phyloP scores from a whole-genome alignment of 2,888 invertebrate species.

The Coremacera marginata region DNA sequence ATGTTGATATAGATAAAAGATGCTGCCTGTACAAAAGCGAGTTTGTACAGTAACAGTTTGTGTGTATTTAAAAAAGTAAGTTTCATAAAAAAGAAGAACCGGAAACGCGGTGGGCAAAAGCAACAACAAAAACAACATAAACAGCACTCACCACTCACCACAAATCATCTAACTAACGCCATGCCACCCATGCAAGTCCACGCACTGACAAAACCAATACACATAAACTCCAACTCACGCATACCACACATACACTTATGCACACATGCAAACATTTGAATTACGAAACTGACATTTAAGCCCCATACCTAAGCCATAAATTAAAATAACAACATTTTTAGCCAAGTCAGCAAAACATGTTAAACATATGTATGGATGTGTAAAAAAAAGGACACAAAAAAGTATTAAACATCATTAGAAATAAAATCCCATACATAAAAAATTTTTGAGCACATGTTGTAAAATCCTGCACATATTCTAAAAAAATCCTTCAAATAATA shows the following conservation, averaged over 20 bases:
- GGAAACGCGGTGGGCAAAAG: too few species aligned
- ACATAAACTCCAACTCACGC: neutral
- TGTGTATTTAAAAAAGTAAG: too few species aligned
- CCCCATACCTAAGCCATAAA: neutral
- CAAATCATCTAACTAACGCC: neutral
- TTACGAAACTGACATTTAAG: neutral
- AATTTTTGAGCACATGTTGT: neutral
- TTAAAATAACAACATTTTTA: neutral
- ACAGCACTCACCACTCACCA: neutral
- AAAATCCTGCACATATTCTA: neutral
- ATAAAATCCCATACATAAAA: neutral
- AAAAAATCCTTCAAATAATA: neutral
- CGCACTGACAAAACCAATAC: neutral
- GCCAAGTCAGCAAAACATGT: neutral
- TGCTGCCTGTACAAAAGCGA: too few species aligned
- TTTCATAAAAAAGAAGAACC: too few species aligned
- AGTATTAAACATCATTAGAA: neutral
- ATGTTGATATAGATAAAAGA: too few species aligned
- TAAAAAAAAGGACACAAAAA: neutral
- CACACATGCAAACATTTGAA: too few species aligned
- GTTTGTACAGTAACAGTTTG: too few species aligned
- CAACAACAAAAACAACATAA: neutral
- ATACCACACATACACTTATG: neutral
- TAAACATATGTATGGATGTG: neutral
- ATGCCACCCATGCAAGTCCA: neutral